A percentile compares a stretch with the other conserved stretches of the same genome.
phyloP scores from a whole-genome alignment of 2,113 vertebrate genomes.

The Cololabis saira region DNA sequence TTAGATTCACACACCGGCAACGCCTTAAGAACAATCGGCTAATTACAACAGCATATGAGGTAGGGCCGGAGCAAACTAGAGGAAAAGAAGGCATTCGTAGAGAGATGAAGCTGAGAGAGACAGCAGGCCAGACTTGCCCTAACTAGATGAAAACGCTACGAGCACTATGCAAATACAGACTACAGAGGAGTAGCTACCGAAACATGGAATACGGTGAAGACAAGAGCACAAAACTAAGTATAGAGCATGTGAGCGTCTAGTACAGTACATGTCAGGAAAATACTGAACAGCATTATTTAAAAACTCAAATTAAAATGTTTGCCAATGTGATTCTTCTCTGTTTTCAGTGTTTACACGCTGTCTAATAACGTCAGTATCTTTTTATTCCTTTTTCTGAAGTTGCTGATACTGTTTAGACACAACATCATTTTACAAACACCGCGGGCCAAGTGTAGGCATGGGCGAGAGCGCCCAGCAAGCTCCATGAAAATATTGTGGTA shows the following conservation, averaged over 20 bases:
- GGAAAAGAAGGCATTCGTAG: conserved; percentile 30
- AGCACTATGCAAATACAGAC: conserved; percentile 25
- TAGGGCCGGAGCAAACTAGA: conserved; percentile 5
- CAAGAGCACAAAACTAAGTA: background rate
- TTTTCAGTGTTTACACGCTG: too few relatives aligned
- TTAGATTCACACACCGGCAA: conserved; percentile 27
- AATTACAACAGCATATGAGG: conserved; percentile 19
- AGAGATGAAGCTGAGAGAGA: conserved; percentile 41
- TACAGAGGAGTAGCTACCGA: conserved; percentile 23
- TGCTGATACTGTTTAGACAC: too few relatives aligned
- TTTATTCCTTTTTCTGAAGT: too few relatives aligned
- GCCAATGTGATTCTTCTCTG: too few relatives aligned
- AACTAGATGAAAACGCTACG: conserved; percentile 28
- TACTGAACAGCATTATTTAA: too few relatives aligned
- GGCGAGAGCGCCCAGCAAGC: too few relatives aligned
- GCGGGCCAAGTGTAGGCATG: too few relatives aligned
- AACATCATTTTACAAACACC: too few relatives aligned
- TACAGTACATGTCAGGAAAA: too few relatives aligned
- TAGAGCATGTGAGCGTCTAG: conserved; percentile 1
- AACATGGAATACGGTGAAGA: conserved; percentile 8
- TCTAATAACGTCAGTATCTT: too few relatives aligned
- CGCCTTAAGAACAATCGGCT: conserved; percentile 7
- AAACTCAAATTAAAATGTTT: too few relatives aligned
- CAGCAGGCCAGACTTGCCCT: conserved; percentile 28
- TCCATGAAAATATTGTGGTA: too few relatives aligned